phyloP scores from a whole-genome alignment of 2,113 vertebrate genomes.

The Mormoops blainvillei region DNA sequence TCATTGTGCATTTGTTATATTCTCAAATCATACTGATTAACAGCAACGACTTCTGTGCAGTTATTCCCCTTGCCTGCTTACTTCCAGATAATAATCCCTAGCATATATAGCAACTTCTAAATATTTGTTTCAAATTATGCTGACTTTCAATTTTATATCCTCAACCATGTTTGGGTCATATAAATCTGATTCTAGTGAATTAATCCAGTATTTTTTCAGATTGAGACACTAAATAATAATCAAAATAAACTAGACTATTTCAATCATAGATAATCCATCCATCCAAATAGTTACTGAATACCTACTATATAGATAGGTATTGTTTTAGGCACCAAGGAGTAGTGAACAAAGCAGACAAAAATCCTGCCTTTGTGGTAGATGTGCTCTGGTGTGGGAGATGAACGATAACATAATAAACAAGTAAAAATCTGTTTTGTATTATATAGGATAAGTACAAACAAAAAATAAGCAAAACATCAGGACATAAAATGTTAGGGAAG shows the following conservation, averaged over 20 bases:
- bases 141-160: not conserved
- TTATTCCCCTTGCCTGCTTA: not conserved
- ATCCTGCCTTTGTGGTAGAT: not conserved
- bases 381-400: not conserved
- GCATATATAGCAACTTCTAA: not conserved
- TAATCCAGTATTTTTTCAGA: not conserved
- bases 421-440: not conserved
- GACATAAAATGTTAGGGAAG: not conserved
- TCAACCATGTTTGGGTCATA: not conserved
- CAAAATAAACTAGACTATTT: not conserved
- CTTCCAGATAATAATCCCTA: not conserved
- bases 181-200: not conserved
- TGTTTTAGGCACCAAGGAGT: not conserved
- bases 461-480: not conserved
- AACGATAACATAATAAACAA: not conserved
- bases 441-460: not conserved
- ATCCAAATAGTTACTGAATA: not conserved
- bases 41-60: not conserved
- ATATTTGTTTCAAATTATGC: not conserved
- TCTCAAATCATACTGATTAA: not conserved
- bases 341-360: conserved; percentile 25
- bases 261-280: not conserved
- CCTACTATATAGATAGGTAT: not conserved
- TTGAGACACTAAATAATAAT: not conserved
- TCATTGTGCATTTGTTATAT: not conserved